phyloP scores from a whole-genome alignment of 2,113 vertebrate species.

The Cranoglanis bouderius region DNA sequence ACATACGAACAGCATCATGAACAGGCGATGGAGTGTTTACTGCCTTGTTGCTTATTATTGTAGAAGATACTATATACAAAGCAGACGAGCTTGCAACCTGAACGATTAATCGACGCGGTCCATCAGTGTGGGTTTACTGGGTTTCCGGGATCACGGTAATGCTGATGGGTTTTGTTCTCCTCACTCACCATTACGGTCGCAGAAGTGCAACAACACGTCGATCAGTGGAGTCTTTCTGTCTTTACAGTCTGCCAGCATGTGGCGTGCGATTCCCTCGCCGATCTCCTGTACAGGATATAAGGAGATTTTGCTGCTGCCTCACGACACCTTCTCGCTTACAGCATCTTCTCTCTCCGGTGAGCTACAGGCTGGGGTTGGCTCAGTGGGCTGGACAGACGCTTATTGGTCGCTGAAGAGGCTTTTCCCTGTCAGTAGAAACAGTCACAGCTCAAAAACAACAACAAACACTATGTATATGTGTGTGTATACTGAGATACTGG shows the following conservation, averaged over 20 bases:
- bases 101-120: not conserved
- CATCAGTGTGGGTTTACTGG: not conserved
- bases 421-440: not conserved
- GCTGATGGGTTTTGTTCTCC: not conserved
- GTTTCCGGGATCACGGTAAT: not conserved
- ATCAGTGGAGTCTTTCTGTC: not conserved
- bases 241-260: not conserved
- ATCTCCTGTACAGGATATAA: not conserved
- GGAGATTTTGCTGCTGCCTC: not conserved
- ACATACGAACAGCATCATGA: not conserved
- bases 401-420: conserved; percentile 58
- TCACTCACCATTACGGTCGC: conserved; percentile 45
- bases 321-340: not conserved
- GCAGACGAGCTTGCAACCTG: not conserved
- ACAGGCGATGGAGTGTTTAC: not conserved
- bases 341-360: not conserved
- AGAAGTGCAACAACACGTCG: not conserved
- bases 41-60: not conserved
- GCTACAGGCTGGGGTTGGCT: not conserved
- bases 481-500: too few relatives aligned
- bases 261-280: not conserved
- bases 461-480: not conserved
- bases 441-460: too few relatives aligned
- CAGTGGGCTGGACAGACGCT: not conserved
- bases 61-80: not conserved